These are phyloP conservation scores for Nothobranchius kuhntae DNA, from an alignment of 2,113 vertebrate genomes.

Conservation along the genomic window DNA sequence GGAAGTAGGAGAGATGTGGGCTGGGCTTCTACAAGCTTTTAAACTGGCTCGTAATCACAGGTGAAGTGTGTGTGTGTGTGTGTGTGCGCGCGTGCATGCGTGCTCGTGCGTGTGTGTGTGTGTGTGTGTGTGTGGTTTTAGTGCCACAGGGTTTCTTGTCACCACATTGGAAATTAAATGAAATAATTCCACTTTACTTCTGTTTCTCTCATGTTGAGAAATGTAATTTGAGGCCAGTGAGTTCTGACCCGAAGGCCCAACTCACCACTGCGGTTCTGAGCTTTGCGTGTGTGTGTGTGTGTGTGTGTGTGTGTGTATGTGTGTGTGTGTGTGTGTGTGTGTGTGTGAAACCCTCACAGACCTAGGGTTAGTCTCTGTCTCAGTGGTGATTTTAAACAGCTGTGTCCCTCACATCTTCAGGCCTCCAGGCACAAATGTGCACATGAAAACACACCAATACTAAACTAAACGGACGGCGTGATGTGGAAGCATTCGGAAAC, in stretches of 20 bases:
- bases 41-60: no score
- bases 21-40: no score
- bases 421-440: constrained; percentile 36
- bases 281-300: neutral
- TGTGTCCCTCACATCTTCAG: constrained; percentile 65
- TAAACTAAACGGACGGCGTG: constrained; percentile 8
- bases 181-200: constrained; percentile 76
- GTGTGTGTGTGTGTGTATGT: no score
- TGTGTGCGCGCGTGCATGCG: no score
- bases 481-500: no score
- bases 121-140: constrained; percentile 9
- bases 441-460: constrained; percentile 19
- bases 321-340: no score
- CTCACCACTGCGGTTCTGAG: constrained; percentile 45
- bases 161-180: constrained; percentile 69
- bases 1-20: no score
- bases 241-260: constrained; percentile 74
- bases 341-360: constrained; percentile 43
- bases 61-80: no score
- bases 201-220: constrained; percentile 75
- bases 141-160: constrained; percentile 67
- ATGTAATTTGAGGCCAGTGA: constrained; percentile 80
- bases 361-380: constrained; percentile 65
- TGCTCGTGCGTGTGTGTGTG: no score
- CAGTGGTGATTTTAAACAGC: constrained; percentile 67